Base-by-base conservation (phyloP, 2,888 invertebrate species). In the Poecilus cupreus region DNA sequence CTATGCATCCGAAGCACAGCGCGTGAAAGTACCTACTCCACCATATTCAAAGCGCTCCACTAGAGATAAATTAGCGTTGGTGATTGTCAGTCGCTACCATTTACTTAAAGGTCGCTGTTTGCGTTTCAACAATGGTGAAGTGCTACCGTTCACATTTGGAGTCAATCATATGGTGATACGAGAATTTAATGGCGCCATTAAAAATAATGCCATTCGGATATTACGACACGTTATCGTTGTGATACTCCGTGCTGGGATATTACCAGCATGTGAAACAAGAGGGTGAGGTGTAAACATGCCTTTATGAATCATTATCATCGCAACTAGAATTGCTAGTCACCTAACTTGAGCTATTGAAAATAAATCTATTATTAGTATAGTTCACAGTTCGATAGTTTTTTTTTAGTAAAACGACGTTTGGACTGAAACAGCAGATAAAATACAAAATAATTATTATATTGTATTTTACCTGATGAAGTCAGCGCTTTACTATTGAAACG, bases 131-230 rank as follows among this genome's bases (percentile, higher is more conserved):
- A 68, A 68, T 68, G n/a, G 24, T 26, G 26, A 54, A 54, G 54
- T 54, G 60, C 68, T 43, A 68, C 68, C 68, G 68, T 68, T 68
- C 68, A 68, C 68, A 54, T 54, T 54, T 68, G 6, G 39, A 68
- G 16, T 68, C 37, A 37, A 37, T 68, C 39, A 68, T 54, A 54
- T 37, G 37, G 37, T 68, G 68, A 68, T 68, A 68, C 54, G 68
- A 68, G 37, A 37, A 68, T 68, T 68, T 68, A 68, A 68, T 39
- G 39, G 68, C n/a, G 68, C 39, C 32, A 68, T 68, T 68, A 68
- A 68, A 68, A 68, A 68, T 68, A 68, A 68, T 68, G 68, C 68
- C 20, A 18, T 54, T 54, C 54, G 54, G 54, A 54, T 54, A 54
- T 54, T 54, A 54, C 54, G 54, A 54, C 54, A 54, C 54, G 20